phyloP scores from a whole-genome alignment of 2,797 vertebrate genomes.

The Poecilia picta region DNA sequence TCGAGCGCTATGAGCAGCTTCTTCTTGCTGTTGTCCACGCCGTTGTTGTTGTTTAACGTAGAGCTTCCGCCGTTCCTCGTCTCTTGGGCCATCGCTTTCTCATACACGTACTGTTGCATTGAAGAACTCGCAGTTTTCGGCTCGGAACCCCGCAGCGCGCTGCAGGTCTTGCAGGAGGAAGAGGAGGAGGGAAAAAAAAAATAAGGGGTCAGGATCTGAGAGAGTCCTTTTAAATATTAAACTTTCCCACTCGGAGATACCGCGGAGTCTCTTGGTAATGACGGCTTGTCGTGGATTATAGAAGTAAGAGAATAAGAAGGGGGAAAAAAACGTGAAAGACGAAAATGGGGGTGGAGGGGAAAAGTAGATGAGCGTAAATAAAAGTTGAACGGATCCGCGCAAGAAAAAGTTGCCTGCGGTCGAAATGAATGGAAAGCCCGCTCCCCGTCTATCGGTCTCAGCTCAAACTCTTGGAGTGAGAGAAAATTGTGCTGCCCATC shows the following conservation, averaged over 20 bases:
- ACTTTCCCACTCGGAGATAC: constrained; percentile 49
- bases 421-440: constrained; percentile 64
- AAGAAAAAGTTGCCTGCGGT: constrained; percentile 18
- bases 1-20: constrained; percentile 92
- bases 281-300: constrained; percentile 5
- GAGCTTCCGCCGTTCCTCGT: constrained; percentile 93
- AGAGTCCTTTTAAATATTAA: constrained; percentile 23
- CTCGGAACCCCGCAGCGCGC: constrained; percentile 65
- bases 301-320: background rate
- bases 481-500: constrained; percentile 62
- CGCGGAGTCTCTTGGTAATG: constrained; percentile 34
- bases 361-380: background rate
- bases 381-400: constrained; percentile 33
- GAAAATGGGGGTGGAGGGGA: background rate
- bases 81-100: constrained; percentile 95
- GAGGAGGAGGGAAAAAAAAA: constrained; percentile 13
- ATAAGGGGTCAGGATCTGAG: constrained; percentile 30
- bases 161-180: constrained; percentile 25
- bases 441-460: constrained; percentile 51
- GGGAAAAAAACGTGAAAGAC: too few species aligned
- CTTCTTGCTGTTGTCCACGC: constrained; percentile 87
- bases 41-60: constrained; percentile 90
- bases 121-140: constrained; percentile 57
- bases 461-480: constrained; percentile 59
- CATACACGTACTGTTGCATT: constrained; percentile 98